Evolutionary conservation across 2,113 vertebrate genomes (phyloP).

Genomic region (Leucoraja erinaceus): DNA sequence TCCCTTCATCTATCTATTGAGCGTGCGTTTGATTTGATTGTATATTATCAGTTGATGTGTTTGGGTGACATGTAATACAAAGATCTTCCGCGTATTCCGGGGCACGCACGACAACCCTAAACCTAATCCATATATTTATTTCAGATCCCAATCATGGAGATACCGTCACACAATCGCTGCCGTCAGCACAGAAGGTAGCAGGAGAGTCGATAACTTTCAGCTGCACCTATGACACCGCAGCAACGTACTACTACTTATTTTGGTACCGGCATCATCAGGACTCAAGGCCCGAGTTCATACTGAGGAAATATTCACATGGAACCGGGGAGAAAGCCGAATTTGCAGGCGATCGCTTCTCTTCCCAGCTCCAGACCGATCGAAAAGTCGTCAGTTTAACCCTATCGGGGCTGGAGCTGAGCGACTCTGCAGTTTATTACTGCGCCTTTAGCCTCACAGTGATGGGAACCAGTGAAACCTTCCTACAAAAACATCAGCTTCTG

Average conservation of each 20-base stretch:
- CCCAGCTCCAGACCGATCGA: neutral
- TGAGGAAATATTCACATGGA: neutral
- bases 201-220: neutral
- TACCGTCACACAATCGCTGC: neutral
- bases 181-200: neutral
- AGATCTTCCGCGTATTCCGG: no score
- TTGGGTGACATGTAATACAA: no score
- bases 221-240: neutral
- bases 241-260: neutral
- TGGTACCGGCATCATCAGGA: neutral
- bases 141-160: neutral
- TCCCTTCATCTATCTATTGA: no score
- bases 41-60: no score
- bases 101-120: no score
- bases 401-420: no score
- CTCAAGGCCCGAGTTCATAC: neutral
- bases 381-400: neutral
- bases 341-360: neutral
- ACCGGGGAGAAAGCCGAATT: neutral
- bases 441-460: neutral
- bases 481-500: no score
- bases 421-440: neutral
- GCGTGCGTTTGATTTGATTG: no score
- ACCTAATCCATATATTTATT: no score
- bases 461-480: no score